Percentiles rank a stretch among this genome's conserved stretches.
These are phyloP conservation scores for Menidia menidia DNA, from an alignment of 2,797 vertebrate genomes.

Conservation along the genomic window DNA sequence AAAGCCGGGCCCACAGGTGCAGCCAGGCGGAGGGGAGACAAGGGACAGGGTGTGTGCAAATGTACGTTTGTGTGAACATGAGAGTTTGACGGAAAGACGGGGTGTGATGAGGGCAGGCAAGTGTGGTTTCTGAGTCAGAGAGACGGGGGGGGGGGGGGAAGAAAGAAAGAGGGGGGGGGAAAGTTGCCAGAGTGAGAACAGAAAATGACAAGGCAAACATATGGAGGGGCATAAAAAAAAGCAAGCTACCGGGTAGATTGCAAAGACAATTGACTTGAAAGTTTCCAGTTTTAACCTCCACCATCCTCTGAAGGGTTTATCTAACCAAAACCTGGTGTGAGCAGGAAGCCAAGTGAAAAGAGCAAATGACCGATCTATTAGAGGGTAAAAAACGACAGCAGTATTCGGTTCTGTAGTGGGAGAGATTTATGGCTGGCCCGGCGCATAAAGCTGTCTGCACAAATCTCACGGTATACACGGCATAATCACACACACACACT, in stretches of 20 bases:
- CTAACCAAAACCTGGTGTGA: constrained; percentile 53
- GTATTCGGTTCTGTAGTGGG: constrained; percentile 47
- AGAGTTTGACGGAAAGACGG: constrained; percentile 23
- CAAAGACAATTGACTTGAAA: constrained; percentile 22
- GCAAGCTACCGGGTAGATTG: constrained; percentile 40
- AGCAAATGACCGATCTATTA: constrained; percentile 63
- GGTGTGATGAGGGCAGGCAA: constrained; percentile 12
- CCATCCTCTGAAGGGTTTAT: constrained; percentile 30
- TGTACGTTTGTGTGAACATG: constrained; percentile 46
- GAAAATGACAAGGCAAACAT: constrained; percentile 43
- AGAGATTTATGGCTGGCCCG: constrained; percentile 62
- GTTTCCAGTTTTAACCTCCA: constrained; percentile 46
- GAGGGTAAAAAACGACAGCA: constrained; percentile 66
- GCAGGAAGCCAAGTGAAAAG: constrained; percentile 42
- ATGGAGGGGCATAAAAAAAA: constrained; percentile 20
- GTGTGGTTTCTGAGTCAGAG: background rate
- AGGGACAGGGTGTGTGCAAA: constrained; percentile 37
- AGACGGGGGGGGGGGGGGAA: constrained; percentile 14
- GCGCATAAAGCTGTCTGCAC: constrained; percentile 76
- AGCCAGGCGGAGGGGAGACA: constrained; percentile 40
- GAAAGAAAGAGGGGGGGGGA: constrained; percentile 5
- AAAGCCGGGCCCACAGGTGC: constrained; percentile 79
- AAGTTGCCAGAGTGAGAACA: constrained; percentile 11
- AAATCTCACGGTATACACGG: constrained; percentile 78
- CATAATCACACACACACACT: constrained; percentile 64